Base-by-base conservation (phyloP, 2,888 invertebrate species). In the Trichopoda pennipes region DNA sequence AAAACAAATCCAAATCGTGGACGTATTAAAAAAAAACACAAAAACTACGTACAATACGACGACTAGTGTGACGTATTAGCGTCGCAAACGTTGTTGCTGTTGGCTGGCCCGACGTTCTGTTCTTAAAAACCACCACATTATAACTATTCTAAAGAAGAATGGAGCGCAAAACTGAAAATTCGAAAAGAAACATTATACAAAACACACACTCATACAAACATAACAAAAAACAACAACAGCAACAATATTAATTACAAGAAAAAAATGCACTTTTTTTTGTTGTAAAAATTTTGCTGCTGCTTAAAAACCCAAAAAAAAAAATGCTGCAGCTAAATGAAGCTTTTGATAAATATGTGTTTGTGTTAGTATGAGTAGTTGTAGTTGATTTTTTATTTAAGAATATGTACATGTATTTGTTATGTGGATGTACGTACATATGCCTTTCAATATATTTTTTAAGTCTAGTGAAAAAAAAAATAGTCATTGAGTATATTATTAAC, bases 31-130 rank as follows among this genome's bases (percentile, higher is more conserved):
- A 53, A 55, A 28, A 61, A 85, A 84, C 81, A 85, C 79, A 76
- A 81, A 85, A 80, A 68, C 84, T 83, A 70, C 85, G 84, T 81
- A 83, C 78, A 75, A 83, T 84, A 76, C 85, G 82, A 75, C 87
- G 84, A 56, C 60, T 77, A 55, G 44, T 47, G 60, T 82, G 82
- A 82, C 79, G 78, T 81, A 78, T 81, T 64, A 75, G 79, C 81
- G 74, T 70, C 75, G 74, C 78, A 79, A 79, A 55, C 73, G 55
- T 73, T 68, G 55, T 74, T 80, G 79, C 73, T 80, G 60, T 63
- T 80, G 79, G 60, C 72, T 74, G 76, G 47, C 76, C 76, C 75
- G 70, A 80, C 58, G 78, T 82, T 82, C 82, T 72, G 82, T 82
- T 83, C 66, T 84, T 84, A 80, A 84, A 80, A 84, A 80, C 70